Percentiles rank a stretch among this genome's conserved stretches.
Evolutionary conservation across 1,140 invertebrate genomes (phyloP).

Genomic region (Heliconius himera): DNA sequence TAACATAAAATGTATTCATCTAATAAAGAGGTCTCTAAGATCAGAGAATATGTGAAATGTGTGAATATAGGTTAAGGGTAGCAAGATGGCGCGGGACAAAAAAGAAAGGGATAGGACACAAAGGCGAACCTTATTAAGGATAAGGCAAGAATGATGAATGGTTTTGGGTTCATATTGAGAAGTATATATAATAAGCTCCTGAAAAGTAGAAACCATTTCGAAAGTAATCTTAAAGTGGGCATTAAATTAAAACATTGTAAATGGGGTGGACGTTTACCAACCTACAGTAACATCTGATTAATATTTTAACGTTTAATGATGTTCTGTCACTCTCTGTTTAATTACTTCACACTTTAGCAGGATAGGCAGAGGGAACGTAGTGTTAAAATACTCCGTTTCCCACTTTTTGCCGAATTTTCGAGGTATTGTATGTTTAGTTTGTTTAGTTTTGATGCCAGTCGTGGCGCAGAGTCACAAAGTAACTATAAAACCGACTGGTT

Average conservation of each 20-base stretch:
- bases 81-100: conserved; percentile 44
- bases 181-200: conserved; percentile 39
- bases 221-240: background rate
- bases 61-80: conserved; percentile 42
- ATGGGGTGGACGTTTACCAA: background rate
- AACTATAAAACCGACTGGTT: too few species aligned
- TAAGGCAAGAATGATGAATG: conserved; percentile 46
- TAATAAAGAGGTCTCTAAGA: conserved; percentile 42
- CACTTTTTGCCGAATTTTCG: too few species aligned
- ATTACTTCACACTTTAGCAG: too few species aligned
- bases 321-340: too few species aligned
- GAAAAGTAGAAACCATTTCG: conserved; percentile 30
- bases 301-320: too few species aligned
- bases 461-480: too few species aligned
- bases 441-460: too few species aligned
- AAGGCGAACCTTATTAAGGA: conserved; percentile 47
- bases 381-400: too few species aligned
- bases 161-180: conserved; percentile 43
- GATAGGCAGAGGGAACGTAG: too few species aligned
- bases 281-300: too few species aligned
- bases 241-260: conserved; percentile 14
- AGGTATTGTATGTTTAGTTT: too few species aligned
- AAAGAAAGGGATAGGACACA: conserved; percentile 45
- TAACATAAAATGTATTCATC: conserved; percentile 41
- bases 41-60: conserved; percentile 43